phyloP scores from a whole-genome alignment of 2,888 invertebrate species.

The Eilema caniola region DNA sequence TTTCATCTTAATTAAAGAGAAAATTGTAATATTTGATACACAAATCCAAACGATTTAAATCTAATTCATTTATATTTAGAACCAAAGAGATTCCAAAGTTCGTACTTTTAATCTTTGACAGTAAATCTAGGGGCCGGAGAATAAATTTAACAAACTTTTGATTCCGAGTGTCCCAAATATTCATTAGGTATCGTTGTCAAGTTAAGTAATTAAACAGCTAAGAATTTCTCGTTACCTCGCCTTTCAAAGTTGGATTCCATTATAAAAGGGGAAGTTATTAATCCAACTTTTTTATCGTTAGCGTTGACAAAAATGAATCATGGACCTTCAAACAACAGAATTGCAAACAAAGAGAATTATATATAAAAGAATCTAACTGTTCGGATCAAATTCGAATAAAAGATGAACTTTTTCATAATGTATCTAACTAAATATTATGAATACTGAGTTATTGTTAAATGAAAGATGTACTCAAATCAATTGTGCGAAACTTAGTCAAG shows the following conservation, averaged over 20 bases:
- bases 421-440: no score
- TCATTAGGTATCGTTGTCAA: slow-evolving; percentile 60
- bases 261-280: slow-evolving; percentile 70
- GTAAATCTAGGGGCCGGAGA: slow-evolving; percentile 14
- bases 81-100: slow-evolving; percentile 28
- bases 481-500: slow-evolving; percentile 4
- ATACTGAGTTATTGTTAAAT: slow-evolving; percentile 9
- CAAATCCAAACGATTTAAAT: slow-evolving; percentile 11
- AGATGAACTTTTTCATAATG: background rate
- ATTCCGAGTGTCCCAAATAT: slow-evolving; percentile 47
- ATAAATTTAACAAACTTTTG: slow-evolving; percentile 42
- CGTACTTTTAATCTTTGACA: slow-evolving; percentile 38
- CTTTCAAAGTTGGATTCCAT: slow-evolving; percentile 68
- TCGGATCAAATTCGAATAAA: background rate
- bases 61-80: slow-evolving; percentile 13
- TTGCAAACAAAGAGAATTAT: slow-evolving; percentile 34
- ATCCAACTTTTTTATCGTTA: slow-evolving; percentile 69
- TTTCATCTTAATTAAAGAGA: no score
- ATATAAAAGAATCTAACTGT: background rate
- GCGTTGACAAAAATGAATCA: slow-evolving; percentile 64
- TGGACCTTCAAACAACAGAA: slow-evolving; percentile 46
- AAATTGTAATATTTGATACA: background rate
- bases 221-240: slow-evolving; percentile 52
- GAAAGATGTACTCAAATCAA: background rate
- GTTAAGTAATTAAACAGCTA: slow-evolving; percentile 71